Evolutionary conservation across 2,113 vertebrate genomes (phyloP), one percentile per base, ranked within the genome.

Genomic region (Craseonycteris thonglongyai): DNA sequence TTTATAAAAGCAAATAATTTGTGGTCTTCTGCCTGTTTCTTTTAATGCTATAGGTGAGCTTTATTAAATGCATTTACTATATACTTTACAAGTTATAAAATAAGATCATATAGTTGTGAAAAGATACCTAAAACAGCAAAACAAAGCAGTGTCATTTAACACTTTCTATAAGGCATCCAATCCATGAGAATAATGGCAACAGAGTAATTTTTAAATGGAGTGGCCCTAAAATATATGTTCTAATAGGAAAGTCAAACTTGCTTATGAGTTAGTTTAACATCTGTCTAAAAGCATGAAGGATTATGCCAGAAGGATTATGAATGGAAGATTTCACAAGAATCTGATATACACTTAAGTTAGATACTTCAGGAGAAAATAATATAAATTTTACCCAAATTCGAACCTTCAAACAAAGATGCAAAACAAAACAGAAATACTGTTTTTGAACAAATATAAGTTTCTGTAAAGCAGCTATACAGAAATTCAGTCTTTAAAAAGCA

Each of bases 231-330:
- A 66, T 49, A 82, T 26, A 66, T 19, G 19, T 94, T 49, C 91
- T 88, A 63, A 84, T 1, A 56, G 45, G 72, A 91, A 71, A 88
- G 74, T 6, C 79, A 91, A 88, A 66, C 35, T 35, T 74, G 24
- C 3, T 74, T 93, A 51, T 66, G 72, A 90, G 35, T 80, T 72
- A 59, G 14, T 85, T 80, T 58, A 81, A 68, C 28, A 30, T 94
- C 69, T 83, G 30, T 49, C 35, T 96, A 83, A 92, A 18, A 89
- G 35, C n/a, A 96, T n/a, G 95, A 15, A 94, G 54, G 28, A 96
- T 88, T 92, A 2, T 7, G 63, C 86, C 59, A 71, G 30, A 74
- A 38, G 19, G 19, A 63, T 94, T 97, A 81, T 16, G 49, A 94
- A 88, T 7, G 0, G 24, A 26, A 93, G 61, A 47, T 59, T 80